A percentile compares a stretch with the other conserved stretches of the same genome.
These are phyloP conservation scores for Enteromius paludinosus DNA, from an alignment of 2,797 vertebrate genomes.

Conservation along the genomic window DNA sequence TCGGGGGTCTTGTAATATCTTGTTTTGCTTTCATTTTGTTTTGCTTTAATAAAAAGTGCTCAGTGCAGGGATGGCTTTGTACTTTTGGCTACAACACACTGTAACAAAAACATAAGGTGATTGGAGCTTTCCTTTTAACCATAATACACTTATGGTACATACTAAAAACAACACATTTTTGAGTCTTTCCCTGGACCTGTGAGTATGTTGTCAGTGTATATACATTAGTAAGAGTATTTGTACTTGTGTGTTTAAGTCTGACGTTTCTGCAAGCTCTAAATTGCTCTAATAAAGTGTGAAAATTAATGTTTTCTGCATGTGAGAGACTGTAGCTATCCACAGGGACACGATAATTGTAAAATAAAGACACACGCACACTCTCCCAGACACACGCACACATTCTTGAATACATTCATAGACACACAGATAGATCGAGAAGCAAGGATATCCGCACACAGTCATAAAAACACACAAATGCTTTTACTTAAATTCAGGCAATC, in stretches of 20 bases:
- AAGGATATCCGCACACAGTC: background rate
- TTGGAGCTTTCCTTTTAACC: background rate
- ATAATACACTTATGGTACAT: background rate
- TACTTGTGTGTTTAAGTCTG: background rate
- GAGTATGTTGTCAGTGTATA: constrained; percentile 24
- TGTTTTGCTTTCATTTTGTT: background rate
- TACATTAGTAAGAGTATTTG: constrained; percentile 12
- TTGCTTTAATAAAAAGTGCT: background rate
- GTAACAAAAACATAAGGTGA: background rate
- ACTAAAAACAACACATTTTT: constrained; percentile 4
- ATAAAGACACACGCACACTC: constrained; percentile 23
- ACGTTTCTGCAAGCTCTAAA: constrained; percentile 8
- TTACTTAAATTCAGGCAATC: background rate
- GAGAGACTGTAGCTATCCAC: constrained; percentile 17
- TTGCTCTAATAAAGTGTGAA: constrained; percentile 35
- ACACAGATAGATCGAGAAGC: constrained; percentile 18
- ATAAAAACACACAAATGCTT: background rate
- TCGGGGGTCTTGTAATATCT: background rate
- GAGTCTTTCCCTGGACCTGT: constrained; percentile 41
- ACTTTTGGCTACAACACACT: background rate
- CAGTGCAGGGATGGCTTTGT: background rate
- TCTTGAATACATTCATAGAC: constrained; percentile 11
- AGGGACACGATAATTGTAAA: constrained; percentile 16
- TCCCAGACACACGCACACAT: constrained; percentile 30
- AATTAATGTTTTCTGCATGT: constrained; percentile 11